Conservation (phyloP, 2,113 vertebrate genomes). For the Syngnathus typhle region DNA sequence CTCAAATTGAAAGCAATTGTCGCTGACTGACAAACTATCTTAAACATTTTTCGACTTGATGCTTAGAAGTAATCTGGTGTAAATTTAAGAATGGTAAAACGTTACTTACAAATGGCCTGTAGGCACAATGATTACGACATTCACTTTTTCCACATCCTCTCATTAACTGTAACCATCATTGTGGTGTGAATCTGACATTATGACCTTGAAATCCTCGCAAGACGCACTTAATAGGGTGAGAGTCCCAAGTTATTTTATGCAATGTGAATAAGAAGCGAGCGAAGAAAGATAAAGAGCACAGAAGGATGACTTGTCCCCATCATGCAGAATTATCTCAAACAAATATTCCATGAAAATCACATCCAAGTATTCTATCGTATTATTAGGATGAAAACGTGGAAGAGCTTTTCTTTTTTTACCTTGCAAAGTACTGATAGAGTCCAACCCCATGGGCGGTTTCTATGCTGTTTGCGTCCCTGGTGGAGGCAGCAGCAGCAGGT, state of each 20-base stretch:
- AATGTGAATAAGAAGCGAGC: conserved; percentile 30
- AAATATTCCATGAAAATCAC: conserved; percentile 2
- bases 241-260: conserved; percentile 48
- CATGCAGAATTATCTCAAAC: not conserved
- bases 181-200: conserved; percentile 5
- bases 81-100: not conserved
- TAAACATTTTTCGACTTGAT: no score
- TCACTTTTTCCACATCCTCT: conserved; percentile 9
- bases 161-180: not conserved
- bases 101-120: not conserved
- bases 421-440: not conserved
- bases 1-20: not conserved
- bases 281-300: not conserved
- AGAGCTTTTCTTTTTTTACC: not conserved
- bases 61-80: not conserved
- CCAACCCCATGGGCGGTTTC: not conserved
- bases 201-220: conserved; percentile 14
- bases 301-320: conserved; percentile 7
- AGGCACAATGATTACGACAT: not conserved
- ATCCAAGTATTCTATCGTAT: not conserved
- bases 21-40: not conserved
- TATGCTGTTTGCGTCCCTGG: not conserved
- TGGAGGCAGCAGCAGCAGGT: not conserved
- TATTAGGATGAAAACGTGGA: not conserved
- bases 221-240: conserved; percentile 21